These are phyloP conservation scores for Mythimna albipuncta DNA, from an alignment of 2,888 invertebrate genomes.

Conservation along the genomic window DNA sequence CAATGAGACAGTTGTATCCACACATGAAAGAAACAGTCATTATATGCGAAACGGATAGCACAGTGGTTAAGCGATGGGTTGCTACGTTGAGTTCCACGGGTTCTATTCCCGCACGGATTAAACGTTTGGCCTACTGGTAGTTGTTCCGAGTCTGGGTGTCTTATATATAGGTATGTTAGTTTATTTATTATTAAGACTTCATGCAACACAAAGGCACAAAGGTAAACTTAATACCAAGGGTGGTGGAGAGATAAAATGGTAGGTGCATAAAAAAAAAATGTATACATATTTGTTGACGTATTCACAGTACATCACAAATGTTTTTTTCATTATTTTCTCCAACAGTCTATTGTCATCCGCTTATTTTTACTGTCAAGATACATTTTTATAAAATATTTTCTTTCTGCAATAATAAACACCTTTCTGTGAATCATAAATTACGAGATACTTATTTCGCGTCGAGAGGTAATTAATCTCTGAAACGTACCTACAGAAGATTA, in stretches of 20 bases:
- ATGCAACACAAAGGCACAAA: too few relatives aligned
- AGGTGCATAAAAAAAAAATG: too few relatives aligned
- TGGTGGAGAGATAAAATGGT: too few relatives aligned
- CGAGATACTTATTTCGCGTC: conserved; percentile 46
- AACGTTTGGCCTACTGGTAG: too few relatives aligned
- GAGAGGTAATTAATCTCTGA: conserved; percentile 58
- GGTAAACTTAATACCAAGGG: too few relatives aligned
- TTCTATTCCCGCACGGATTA: too few relatives aligned
- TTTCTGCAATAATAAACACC: conserved; percentile 24
- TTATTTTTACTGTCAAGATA: neutral
- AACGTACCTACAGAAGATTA: conserved; percentile 53
- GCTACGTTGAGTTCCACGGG: too few relatives aligned
- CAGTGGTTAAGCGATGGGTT: too few relatives aligned
- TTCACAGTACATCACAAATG: neutral
- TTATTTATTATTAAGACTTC: too few relatives aligned
- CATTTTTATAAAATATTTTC: neutral
- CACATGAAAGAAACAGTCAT: neutral
- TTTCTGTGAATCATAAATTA: conserved; percentile 50
- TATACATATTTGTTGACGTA: too few relatives aligned
- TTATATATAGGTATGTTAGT: too few relatives aligned
- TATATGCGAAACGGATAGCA: neutral
- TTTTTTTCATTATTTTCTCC: neutral
- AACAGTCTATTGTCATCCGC: neutral
- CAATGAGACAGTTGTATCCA: neutral
- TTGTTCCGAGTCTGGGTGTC: too few relatives aligned